Base-by-base conservation (phyloP, 2,888 invertebrate genomes). In the Athalia rosae region DNA sequence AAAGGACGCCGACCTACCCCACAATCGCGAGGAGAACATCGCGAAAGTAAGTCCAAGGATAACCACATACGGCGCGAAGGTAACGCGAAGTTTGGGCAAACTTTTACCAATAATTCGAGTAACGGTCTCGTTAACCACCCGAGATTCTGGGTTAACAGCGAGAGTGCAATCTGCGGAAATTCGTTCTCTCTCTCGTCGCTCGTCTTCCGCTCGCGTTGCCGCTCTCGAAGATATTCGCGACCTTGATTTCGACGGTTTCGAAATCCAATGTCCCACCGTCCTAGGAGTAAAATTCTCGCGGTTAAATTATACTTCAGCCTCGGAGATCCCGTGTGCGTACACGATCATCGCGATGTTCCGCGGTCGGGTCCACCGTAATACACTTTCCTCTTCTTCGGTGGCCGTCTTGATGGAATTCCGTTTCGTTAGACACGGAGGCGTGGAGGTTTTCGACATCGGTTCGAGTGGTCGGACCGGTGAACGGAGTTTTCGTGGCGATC, bases 91-190 rank as follows among this genome's bases (percentile, higher is more conserved):
- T 71, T 58, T 58, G 56, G 71, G 71, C 71, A 56, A 71, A 71
- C 71, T 71, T 71, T 71, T 71, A 71, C 58, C 71, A 58, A 71
- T 71, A 71, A 71, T 71, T 71, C 71, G 71, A 71, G 71, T 58
- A 71, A 56, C 71, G 71, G 71, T 71, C 71, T 71, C 56, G 45
- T 43, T 53, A 7, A 7, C 9, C 11, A n/a, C 9, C 53, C 6
- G 58, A 58, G 71, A 58, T 71, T 71, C 71, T 71, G 58, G 71
- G 71, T 71, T 71, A 71, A 28, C 28, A 28, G 71, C 71, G 71
- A 71, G 71, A 71, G 71, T 71, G 71, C 71, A 71, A 71, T 71
- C 71, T n/a, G n/a, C n/a, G 71, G 58, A 58, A 71, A 45, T 45
- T 45, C 56, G 15, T 56, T 58, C 13, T 50, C 71, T 28, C 28